Conservation (phyloP, 1,140 invertebrate species). For the Apocrypta bakeri region DNA sequence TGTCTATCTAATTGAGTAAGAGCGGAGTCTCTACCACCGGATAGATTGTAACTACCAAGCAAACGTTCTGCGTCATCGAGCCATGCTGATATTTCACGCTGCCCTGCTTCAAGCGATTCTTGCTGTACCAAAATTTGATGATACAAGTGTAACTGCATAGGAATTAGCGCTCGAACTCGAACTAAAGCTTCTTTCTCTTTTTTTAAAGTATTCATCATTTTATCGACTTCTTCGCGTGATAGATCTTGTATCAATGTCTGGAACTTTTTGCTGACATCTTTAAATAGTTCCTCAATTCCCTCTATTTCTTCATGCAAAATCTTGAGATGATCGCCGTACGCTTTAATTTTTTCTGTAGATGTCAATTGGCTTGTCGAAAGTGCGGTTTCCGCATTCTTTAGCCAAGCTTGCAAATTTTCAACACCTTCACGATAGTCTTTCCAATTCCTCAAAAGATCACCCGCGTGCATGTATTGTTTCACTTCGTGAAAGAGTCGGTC, state of each 20-base stretch:
- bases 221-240: conserved; percentile 91
- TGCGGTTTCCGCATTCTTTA: conserved; percentile 83
- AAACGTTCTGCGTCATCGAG: conserved; percentile 87
- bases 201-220: conserved; percentile 92
- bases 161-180: conserved; percentile 85
- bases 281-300: conserved; percentile 91
- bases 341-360: conserved; percentile 84
- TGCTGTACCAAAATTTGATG: conserved; percentile 92
- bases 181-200: conserved; percentile 92
- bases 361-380: conserved; percentile 81
- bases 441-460: conserved; percentile 87
- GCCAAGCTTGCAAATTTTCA: conserved; percentile 85
- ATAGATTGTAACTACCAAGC: conserved; percentile 78
- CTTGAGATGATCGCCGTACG: conserved; percentile 87
- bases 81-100: conserved; percentile 90
- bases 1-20: conserved; percentile 86
- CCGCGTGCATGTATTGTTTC: conserved; percentile 90
- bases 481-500: conserved; percentile 88
- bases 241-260: conserved; percentile 92
- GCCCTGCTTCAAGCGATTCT: conserved; percentile 90
- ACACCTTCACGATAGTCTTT: conserved; percentile 88
- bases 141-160: conserved; percentile 85
- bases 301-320: conserved; percentile 87
- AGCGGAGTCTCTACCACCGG: conserved; percentile 83
- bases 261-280: conserved; percentile 91